Conservation (phyloP, 2,888 invertebrate species). For the Watsonalla binaria region DNA sequence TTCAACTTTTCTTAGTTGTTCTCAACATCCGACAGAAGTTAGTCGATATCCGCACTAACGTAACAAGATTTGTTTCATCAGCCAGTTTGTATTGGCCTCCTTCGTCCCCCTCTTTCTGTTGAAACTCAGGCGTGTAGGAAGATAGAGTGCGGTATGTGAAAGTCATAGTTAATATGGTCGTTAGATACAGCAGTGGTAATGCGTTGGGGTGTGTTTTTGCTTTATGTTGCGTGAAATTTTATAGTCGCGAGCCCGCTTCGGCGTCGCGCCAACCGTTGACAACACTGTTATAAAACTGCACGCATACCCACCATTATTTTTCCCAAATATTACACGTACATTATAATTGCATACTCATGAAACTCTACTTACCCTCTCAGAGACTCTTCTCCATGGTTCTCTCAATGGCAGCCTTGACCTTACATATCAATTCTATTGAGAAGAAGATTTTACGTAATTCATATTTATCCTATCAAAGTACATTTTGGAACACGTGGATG, state of each 20-base stretch:
- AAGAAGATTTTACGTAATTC: too few relatives aligned
- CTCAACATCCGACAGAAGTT: constrained; percentile 61
- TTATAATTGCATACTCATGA: too few relatives aligned
- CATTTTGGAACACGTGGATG: too few relatives aligned
- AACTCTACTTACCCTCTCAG: too few relatives aligned
- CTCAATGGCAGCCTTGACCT: too few relatives aligned
- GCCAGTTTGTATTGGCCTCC: constrained; percentile 37
- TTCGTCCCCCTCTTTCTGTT: constrained; percentile 8
- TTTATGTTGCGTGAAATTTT: constrained; percentile 79
- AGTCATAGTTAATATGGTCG: constrained; percentile 48
- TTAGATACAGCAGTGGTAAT: constrained; percentile 59
- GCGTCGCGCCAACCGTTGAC: constrained; percentile 27
- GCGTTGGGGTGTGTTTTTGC: constrained; percentile 75
- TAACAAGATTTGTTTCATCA: constrained; percentile 64
- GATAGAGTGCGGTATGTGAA: constrained; percentile 16
- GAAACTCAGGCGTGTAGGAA: constrained; percentile 7
- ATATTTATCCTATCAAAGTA: too few relatives aligned
- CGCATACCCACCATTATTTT: background rate
- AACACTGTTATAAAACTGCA: constrained; percentile 3
- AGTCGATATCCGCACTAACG: constrained; percentile 61
- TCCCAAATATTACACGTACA: background rate
- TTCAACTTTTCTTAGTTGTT: constrained; percentile 64
- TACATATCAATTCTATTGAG: too few relatives aligned
- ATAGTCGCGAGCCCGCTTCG: constrained; percentile 54
- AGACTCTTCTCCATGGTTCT: too few relatives aligned